Evolutionary conservation across 2,797 vertebrate species (phyloP).

Genomic region (Bovichtus variegatus): DNA sequence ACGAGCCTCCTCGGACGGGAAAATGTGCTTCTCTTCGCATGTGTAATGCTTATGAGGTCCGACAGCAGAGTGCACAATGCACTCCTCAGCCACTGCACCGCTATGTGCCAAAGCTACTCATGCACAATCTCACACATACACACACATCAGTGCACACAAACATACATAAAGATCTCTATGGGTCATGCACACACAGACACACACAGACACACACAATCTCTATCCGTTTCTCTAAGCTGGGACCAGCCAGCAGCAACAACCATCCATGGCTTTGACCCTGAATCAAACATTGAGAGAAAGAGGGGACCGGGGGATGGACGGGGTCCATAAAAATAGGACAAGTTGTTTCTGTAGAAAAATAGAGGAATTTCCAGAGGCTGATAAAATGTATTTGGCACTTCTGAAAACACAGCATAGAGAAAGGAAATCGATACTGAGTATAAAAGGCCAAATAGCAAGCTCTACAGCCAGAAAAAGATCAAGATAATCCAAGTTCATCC

Average conservation of each 20-base stretch:
- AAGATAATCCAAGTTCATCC: slow-evolving; percentile 71
- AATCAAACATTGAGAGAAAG: slow-evolving; percentile 57
- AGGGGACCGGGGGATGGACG: not conserved
- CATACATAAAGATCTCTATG: slow-evolving; percentile 39
- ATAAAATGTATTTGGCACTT: slow-evolving; percentile 84
- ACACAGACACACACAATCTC: slow-evolving; percentile 45
- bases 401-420: slow-evolving; percentile 63
- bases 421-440: slow-evolving; percentile 39
- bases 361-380: slow-evolving; percentile 71
- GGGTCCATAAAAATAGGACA: slow-evolving; percentile 66
- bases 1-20: slow-evolving; percentile 45
- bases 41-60: slow-evolving; percentile 68
- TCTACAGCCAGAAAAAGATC: slow-evolving; percentile 45
- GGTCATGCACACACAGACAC: slow-evolving; percentile 22
- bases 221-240: slow-evolving; percentile 56
- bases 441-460: slow-evolving; percentile 66
- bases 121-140: slow-evolving; percentile 37
- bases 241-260: slow-evolving; percentile 72
- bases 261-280: slow-evolving; percentile 73
- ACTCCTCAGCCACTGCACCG: slow-evolving; percentile 47
- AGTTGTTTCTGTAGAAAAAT: slow-evolving; percentile 77
- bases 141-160: slow-evolving; percentile 39
- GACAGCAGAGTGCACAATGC: slow-evolving; percentile 70
- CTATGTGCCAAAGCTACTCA: slow-evolving; percentile 43
- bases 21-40: slow-evolving; percentile 75